Evolutionary conservation across 2,113 vertebrate genomes (phyloP).

Genomic region (Calyptomena viridis): DNA sequence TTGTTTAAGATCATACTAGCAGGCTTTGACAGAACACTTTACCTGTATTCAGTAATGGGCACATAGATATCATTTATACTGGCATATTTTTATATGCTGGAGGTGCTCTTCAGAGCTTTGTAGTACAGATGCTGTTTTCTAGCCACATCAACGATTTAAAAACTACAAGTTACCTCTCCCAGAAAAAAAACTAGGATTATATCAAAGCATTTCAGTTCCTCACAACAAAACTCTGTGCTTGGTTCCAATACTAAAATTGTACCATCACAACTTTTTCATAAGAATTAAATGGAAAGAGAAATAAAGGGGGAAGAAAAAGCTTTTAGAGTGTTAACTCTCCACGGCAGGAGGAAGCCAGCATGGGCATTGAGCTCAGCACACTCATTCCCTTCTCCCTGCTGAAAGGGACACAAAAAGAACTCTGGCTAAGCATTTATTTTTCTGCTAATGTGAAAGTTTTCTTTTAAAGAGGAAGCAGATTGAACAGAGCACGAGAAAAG

Average conservation of each 20-base stretch:
- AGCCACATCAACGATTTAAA: background rate
- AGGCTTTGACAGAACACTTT: background rate
- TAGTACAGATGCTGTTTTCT: background rate
- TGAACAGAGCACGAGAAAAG: constrained; percentile 60
- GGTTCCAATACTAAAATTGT: constrained; percentile 23
- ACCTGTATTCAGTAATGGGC: background rate
- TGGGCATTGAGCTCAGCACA: constrained; percentile 57
- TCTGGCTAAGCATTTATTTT: constrained; percentile 68
- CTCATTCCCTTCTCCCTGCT: constrained; percentile 64
- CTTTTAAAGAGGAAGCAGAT: constrained; percentile 67
- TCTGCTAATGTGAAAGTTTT: constrained; percentile 65
- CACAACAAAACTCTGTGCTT: constrained; percentile 41
- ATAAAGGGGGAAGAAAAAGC: constrained; percentile 68
- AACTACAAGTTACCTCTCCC: background rate
- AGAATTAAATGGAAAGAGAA: constrained; percentile 62
- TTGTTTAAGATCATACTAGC: background rate
- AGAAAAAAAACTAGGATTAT: background rate
- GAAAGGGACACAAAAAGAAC: constrained; percentile 69
- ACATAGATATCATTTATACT: background rate
- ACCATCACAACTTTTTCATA: constrained; percentile 38
- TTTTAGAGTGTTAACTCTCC: constrained; percentile 59
- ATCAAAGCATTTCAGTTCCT: constrained; percentile 33
- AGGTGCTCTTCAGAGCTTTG: background rate
- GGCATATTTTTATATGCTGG: background rate
- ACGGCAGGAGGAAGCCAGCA: constrained; percentile 55